phyloP scores from a whole-genome alignment of 2,797 vertebrate genomes.

The Pteronotus mesoamericanus region DNA sequence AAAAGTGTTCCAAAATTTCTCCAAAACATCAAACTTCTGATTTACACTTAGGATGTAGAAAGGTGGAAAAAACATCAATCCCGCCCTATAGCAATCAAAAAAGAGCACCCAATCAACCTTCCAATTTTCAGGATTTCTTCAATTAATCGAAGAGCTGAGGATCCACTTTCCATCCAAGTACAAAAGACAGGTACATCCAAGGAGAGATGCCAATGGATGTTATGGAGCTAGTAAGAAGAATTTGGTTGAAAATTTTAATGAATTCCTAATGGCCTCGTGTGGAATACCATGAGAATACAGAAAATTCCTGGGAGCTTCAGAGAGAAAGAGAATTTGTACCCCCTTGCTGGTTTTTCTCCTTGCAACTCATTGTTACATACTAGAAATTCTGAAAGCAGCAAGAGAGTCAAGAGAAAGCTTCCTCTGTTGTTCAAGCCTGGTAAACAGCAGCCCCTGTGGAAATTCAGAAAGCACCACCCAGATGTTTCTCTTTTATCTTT shows the following conservation, averaged over 20 bases:
- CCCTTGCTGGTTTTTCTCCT: not conserved
- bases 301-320: not conserved
- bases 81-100: not conserved
- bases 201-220: not conserved
- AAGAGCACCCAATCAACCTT: not conserved
- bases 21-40: not conserved
- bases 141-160: not conserved
- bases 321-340: not conserved
- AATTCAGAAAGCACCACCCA: not conserved
- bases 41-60: not conserved
- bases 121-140: not conserved
- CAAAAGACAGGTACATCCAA: not conserved
- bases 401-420: not conserved
- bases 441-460: not conserved
- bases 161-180: no score
- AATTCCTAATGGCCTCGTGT: not conserved
- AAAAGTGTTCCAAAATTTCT: not conserved
- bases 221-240: not conserved
- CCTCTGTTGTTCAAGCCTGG: not conserved
- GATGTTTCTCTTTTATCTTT: not conserved
- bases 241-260: not conserved
- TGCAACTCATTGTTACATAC: not conserved
- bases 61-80: not conserved
- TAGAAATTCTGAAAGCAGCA: not conserved
- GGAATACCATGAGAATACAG: not conserved